Percentiles rank a stretch among this genome's conserved stretches.
These are phyloP conservation scores for Drosophila monieri DNA, from an alignment of 2,888 invertebrate species.

Conservation along the genomic window DNA sequence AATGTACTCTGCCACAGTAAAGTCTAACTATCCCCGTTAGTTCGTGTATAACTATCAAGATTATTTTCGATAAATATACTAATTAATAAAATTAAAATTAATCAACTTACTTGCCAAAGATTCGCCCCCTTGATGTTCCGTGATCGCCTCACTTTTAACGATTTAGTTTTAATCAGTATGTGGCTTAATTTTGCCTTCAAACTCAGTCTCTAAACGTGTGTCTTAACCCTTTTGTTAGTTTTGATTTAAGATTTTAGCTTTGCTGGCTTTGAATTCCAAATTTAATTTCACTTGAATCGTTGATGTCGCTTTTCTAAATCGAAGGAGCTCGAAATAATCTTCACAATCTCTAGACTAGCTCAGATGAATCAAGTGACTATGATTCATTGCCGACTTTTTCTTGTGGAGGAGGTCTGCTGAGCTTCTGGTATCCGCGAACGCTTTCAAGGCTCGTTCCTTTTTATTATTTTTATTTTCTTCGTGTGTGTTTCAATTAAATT, in stretches of 20 bases:
- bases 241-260: background rate
- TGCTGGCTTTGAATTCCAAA: background rate
- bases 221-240: background rate
- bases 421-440: background rate
- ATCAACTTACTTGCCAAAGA: too few relatives aligned
- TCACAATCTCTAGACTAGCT: background rate
- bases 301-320: background rate
- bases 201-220: too few relatives aligned
- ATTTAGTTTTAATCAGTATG: too few relatives aligned
- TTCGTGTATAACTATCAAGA: too few relatives aligned
- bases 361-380: too few relatives aligned
- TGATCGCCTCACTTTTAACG: too few relatives aligned
- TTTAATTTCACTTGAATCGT: background rate
- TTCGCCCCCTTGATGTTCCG: too few relatives aligned
- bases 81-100: too few relatives aligned
- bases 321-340: background rate
- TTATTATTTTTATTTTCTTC: background rate
- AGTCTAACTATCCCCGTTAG: background rate
- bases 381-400: background rate
- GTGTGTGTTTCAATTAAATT: constrained; percentile 1
- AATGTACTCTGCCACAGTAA: background rate
- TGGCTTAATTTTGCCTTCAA: too few relatives aligned
- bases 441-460: background rate
- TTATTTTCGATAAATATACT: too few relatives aligned
- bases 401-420: background rate